These are phyloP conservation scores for Diadromus collaris DNA, from an alignment of 2,888 invertebrate species.

Conservation along the genomic window DNA sequence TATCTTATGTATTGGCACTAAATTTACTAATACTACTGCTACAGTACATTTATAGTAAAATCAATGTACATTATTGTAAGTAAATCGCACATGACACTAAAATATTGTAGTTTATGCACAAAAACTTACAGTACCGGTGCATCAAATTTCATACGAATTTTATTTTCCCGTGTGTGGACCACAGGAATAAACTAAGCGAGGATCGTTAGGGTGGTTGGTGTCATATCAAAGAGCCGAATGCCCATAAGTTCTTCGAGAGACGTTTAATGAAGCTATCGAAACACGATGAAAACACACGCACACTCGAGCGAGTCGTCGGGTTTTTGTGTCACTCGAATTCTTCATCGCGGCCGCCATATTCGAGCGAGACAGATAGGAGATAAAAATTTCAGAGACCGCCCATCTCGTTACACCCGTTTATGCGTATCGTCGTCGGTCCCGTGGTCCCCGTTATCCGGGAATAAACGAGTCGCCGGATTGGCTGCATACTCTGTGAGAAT, in stretches of 20 bases:
- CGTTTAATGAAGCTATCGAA: background rate
- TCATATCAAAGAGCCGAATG: background rate
- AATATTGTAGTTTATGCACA: too few relatives aligned
- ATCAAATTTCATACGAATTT: too few relatives aligned
- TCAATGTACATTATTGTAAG: too few relatives aligned
- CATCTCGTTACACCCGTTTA: conserved; percentile 46
- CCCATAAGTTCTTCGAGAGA: background rate
- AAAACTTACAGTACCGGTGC: too few relatives aligned
- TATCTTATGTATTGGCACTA: too few relatives aligned
- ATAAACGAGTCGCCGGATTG: conserved; percentile 54
- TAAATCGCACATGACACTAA: too few relatives aligned
- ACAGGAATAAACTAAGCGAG: background rate
- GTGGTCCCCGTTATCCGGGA: conserved; percentile 40
- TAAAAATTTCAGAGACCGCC: conserved; percentile 53
- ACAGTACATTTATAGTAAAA: too few relatives aligned
- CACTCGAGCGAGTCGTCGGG: background rate
- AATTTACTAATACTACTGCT: too few relatives aligned
- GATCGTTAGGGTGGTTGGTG: background rate
- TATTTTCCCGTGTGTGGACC: too few relatives aligned
- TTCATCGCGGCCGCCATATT: conserved; percentile 36
- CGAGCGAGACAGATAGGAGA: conserved; percentile 16
- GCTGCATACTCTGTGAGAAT: conserved; percentile 51
- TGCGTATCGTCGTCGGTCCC: conserved; percentile 15
- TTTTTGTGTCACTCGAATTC: conserved; percentile 33
- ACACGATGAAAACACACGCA: background rate